Evolutionary conservation across 2,797 vertebrate genomes (phyloP), one percentile per base, ranked within the genome.

Genomic region (Vireo griseus): DNA sequence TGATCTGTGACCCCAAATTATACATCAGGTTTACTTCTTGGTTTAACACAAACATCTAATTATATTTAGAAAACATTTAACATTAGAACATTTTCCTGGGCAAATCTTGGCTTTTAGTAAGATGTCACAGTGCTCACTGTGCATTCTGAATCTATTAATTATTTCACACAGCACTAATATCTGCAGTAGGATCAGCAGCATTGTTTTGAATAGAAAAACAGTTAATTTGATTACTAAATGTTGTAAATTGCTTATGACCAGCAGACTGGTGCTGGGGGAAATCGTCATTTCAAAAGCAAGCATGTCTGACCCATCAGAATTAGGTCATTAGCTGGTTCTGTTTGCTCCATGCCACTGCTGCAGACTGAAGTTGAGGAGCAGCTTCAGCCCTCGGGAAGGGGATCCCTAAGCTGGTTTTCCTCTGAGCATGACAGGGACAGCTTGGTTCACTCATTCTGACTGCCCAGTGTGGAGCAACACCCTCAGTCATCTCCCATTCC

Each of bases 51-150:
- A 86, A 42, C 51, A 69, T 42, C 55, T 76, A 35, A 66, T 76
- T 79, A 76, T 39, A 84, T 73, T 84, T 52, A 69, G 83, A 51
- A 76, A 68, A 90, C 69, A 58, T 58, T 90, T 65, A 86, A 24
- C 21, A 31, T 86, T 14, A 69, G 54, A 88, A 84, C 66, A 88
- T 85, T 26, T 92, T 39, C 48, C 92, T 63, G 40, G 66, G 37
- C 48, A 93, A 81, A 88, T 48, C 48, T 84, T 55, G 31, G 39
- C 82, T 90, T 86, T 94, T 84, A 90, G 76, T 78, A 58, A 72
- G 33, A 25, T 48, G 71, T 44, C 67, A 58, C 37, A 62, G 37
- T 57, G 83, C 62, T 42, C 85, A 15, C 40, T 39, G 62, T 76
- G 73, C 44, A 84, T 83, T 90, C 63, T 66, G 35, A 68, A 77